Evolutionary conservation across 2,888 invertebrate genomes (phyloP).

Genomic region (Myopa testacea): DNA sequence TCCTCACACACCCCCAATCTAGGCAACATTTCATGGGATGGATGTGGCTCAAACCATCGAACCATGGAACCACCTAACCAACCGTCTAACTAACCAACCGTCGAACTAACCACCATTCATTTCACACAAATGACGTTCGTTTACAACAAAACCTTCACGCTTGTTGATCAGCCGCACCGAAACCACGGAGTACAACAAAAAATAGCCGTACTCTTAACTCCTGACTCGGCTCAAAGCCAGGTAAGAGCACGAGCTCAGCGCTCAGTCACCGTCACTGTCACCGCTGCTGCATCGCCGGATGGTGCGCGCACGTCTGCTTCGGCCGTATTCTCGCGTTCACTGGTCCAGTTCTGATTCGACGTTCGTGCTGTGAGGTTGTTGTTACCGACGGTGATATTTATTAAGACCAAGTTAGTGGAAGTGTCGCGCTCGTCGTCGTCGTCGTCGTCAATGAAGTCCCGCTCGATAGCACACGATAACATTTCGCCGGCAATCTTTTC

Average conservation of each 20-base stretch:
- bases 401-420: neutral
- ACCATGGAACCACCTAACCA: slow-evolving; percentile 18
- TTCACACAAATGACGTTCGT: slow-evolving; percentile 11
- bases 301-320: slow-evolving; percentile 34
- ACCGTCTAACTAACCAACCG: slow-evolving; percentile 5
- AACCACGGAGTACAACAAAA: neutral
- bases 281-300: neutral
- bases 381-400: neutral
- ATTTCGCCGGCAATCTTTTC: slow-evolving; percentile 37
- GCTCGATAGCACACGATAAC: slow-evolving; percentile 45
- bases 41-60: neutral
- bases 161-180: neutral
- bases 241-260: slow-evolving; percentile 1
- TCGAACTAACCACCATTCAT: neutral
- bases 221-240: neutral
- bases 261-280: slow-evolving; percentile 13
- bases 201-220: neutral
- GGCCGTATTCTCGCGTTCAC: slow-evolving; percentile 39
- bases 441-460: slow-evolving; percentile 58
- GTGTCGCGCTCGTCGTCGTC: neutral
- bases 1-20: neutral
- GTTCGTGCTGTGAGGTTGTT: slow-evolving; percentile 48
- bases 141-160: neutral
- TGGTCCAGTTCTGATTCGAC: slow-evolving; percentile 51
- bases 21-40: too few relatives aligned